Conservation (phyloP, 2,888 invertebrate genomes). For the Epinotia nisella region DNA sequence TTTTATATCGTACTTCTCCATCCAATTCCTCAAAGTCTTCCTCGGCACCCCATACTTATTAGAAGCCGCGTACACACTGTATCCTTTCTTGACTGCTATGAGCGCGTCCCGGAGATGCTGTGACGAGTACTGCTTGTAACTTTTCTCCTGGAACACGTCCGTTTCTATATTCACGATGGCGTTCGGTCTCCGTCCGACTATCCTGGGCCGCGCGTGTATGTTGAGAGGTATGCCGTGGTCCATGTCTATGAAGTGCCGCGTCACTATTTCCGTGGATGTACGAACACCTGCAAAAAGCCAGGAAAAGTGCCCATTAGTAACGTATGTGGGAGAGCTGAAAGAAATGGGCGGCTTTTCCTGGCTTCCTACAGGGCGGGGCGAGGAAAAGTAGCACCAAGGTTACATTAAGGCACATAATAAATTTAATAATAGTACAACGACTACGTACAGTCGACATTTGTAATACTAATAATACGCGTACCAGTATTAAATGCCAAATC, state of each 20-base stretch:
- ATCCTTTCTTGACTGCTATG: constrained; percentile 81
- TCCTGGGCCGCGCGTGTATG: constrained; percentile 76
- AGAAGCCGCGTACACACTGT: constrained; percentile 84
- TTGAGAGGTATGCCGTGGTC: constrained; percentile 77
- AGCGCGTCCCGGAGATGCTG: constrained; percentile 79
- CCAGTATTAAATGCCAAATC: too few relatives aligned
- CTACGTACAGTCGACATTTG: too few relatives aligned
- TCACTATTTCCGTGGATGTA: constrained; percentile 80
- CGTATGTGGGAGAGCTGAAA: constrained; percentile 35
- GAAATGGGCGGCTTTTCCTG: constrained; percentile 79
- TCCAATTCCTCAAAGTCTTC: constrained; percentile 84
- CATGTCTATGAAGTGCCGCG: constrained; percentile 79
- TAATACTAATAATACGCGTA: too few relatives aligned
- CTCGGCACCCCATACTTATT: constrained; percentile 83
- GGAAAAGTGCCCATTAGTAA: constrained; percentile 74
- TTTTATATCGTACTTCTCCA: constrained; percentile 84
- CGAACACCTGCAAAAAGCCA: constrained; percentile 82
- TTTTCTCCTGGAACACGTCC: constrained; percentile 80
- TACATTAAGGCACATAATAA: background rate
- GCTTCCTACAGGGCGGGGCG: constrained; percentile 79
- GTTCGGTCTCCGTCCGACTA: constrained; percentile 75
- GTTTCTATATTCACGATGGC: constrained; percentile 80
- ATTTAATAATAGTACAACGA: too few relatives aligned
- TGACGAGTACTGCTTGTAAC: constrained; percentile 82
- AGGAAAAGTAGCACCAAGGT: constrained; percentile 76